Evolutionary conservation across 2,888 invertebrate species (phyloP), one percentile per base, ranked within the genome.

Genomic region (Parnassius orleans): DNA sequence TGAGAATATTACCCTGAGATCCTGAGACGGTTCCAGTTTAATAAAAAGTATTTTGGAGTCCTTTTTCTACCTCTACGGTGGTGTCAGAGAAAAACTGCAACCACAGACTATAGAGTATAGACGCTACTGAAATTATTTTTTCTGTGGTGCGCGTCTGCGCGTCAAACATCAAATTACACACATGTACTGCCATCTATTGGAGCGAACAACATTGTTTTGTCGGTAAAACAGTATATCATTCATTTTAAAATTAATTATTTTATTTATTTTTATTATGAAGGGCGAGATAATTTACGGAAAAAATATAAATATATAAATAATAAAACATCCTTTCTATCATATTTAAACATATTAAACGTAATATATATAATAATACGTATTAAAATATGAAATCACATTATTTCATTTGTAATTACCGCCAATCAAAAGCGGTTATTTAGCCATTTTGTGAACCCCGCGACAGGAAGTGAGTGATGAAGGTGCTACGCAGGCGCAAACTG

Each of bases 401-500:
- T 48, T 33, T 11, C 44, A 66, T 61, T 82, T 80, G 70, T 83
- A 86, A 67, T 81, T 87, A 72, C 84, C 91, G 91, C 90, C 79
- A 78, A 69, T 64, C 65, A 53, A 63, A 60, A 66, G 78, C 81
- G 79, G 84, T 83, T 74, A 81, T 84, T 81, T 75, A 66, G 74
- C 80, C 82, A 82, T 83, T 83, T 84, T 91, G 92, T 80, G 91
- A 91, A 90, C 91, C 92, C 92, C 90, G 81, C 81, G 68, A 87
- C 87, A 84, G 92, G 92, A 92, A 92, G 88, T 89, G 89, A 90
- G 85, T 89, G 81, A 90, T 90, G 86, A 91, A 87, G 88, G 90
- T 91, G 90, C 90, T 92, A 93, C 95, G 95, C 95, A 94, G 93
- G 95, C 94, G 93, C 93, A 91, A 87, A 90, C 89, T 92, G 92